These are phyloP conservation scores for Alethe castanea DNA, from an alignment of 2,113 vertebrate species.

Conservation along the genomic window DNA sequence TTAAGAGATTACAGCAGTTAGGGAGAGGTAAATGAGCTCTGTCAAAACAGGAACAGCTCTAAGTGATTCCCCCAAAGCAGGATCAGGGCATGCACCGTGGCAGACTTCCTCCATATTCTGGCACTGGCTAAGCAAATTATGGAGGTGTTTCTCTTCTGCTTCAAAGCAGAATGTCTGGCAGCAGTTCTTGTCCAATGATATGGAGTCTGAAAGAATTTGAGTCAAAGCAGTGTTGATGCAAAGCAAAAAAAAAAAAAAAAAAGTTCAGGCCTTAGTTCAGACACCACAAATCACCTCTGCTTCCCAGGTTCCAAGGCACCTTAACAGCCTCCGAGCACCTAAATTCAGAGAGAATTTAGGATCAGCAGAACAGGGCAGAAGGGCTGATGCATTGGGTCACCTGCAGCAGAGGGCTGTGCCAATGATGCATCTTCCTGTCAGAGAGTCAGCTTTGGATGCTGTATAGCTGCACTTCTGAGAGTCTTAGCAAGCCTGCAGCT, in stretches of 20 bases:
- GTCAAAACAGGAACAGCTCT: constrained; percentile 43
- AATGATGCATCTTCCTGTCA: background rate
- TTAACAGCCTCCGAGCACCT: background rate
- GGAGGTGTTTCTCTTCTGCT: constrained; percentile 1
- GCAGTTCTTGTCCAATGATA: background rate
- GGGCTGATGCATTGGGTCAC: background rate
- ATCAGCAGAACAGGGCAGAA: background rate
- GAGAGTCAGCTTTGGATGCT: background rate
- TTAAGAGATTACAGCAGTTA: constrained; percentile 48
- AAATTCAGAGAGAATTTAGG: background rate
- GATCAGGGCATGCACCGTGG: background rate
- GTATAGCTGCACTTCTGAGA: background rate
- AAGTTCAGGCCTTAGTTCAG: background rate
- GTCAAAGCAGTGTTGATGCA: background rate
- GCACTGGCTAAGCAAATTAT: background rate
- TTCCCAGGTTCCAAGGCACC: background rate
- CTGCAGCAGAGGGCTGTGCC: background rate
- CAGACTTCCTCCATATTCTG: constrained; percentile 15
- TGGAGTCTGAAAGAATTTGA: background rate
- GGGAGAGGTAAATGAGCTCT: constrained; percentile 56
- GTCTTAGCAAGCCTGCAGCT: background rate
- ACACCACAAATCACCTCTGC: background rate
- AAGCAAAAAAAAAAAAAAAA: background rate
- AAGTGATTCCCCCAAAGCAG: constrained; percentile 36
- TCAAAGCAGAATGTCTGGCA: constrained; percentile 21